Evolutionary conservation across 2,888 invertebrate species (phyloP), one percentile per base, ranked within the genome.

Genomic region (Lymantria dispar): DNA sequence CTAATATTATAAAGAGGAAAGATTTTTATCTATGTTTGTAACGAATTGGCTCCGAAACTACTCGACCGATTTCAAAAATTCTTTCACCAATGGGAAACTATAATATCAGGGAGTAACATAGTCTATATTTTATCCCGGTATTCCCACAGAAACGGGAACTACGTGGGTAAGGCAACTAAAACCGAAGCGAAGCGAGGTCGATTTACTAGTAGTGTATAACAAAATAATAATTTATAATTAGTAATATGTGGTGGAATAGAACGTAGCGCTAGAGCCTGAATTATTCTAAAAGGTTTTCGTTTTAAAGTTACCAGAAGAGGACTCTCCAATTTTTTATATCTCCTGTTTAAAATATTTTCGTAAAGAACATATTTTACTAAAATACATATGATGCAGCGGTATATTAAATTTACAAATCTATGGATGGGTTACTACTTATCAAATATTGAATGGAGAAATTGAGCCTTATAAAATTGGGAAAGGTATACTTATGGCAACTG

Each of bases 261-360:
- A 36, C 38, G 12, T 78, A 78, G 74, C 70, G 68, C 68, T 62
- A 64, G 64, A 78, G 83, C 78, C 83, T 83, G 74, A 62, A 67
- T 74, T 76, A 80, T 80, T 78, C 72, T 58, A 76, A 75, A 65
- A 68, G 72, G n/a, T n/a, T n/a, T 67, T 74, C 76, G 80, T 80
- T 78, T 73, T 58, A 76, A 75, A 65, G 68, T 72, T 67, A 66
- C 58, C 56, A 40, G 61, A 65, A 64, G 73, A 72, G 68, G 70
- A 68, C 58, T 60, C 59, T 60, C 62, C 58, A 66, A 10, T 10
- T 10, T 7, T 33, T 33, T 10, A 33, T n/a, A n/a, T n/a, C 33
- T 33, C 8, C 8, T 22, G 22, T 22, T 7, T n/a, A n/a, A 38
- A 33, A 38, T 38, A 12, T 38, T 38, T n/a, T 38, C 38, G 2